phyloP scores from a whole-genome alignment of 2,797 vertebrate genomes.

The Pelodytes ibericus region DNA sequence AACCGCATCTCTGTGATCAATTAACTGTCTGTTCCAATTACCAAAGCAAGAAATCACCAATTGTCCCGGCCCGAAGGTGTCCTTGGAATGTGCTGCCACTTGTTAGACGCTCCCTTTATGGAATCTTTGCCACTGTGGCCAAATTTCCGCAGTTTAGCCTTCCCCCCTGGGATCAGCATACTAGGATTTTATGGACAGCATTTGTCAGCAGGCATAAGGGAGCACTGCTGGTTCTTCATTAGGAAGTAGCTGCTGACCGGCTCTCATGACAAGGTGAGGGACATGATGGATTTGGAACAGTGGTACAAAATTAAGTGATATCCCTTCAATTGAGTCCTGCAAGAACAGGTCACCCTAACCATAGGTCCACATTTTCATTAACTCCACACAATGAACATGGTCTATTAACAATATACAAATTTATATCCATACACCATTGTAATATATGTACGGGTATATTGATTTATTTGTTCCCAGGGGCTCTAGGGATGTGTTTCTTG shows the following conservation, averaged over 20 bases:
- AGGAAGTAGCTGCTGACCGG: slow-evolving; percentile 27
- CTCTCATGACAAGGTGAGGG: slow-evolving; percentile 39
- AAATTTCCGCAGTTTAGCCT: background rate
- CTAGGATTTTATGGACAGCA: slow-evolving; percentile 41
- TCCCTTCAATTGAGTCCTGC: slow-evolving; percentile 6
- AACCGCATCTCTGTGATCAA: slow-evolving; percentile 63
- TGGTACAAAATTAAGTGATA: slow-evolving; percentile 49
- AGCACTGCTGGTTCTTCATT: slow-evolving; percentile 49
- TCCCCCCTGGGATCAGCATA: background rate
- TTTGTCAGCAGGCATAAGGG: slow-evolving; percentile 45
- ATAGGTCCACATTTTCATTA: background rate
- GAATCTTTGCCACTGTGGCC: background rate
- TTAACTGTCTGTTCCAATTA: slow-evolving; percentile 68
- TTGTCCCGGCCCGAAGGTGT: slow-evolving; percentile 58
- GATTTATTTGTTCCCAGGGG: too few species aligned
- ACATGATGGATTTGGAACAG: slow-evolving; percentile 40
- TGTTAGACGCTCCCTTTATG: background rate
- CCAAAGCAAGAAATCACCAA: slow-evolving; percentile 62
- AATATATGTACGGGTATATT: background rate
- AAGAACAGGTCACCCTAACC: slow-evolving; percentile 11
- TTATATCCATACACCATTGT: background rate
- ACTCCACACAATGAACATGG: background rate
- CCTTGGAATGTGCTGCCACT: slow-evolving; percentile 52
- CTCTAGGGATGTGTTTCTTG: too few species aligned
- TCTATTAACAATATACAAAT: background rate